Percentiles rank a stretch among this genome's conserved stretches.
Conservation (phyloP, 2,888 invertebrate species). For the Clivina fossor region DNA sequence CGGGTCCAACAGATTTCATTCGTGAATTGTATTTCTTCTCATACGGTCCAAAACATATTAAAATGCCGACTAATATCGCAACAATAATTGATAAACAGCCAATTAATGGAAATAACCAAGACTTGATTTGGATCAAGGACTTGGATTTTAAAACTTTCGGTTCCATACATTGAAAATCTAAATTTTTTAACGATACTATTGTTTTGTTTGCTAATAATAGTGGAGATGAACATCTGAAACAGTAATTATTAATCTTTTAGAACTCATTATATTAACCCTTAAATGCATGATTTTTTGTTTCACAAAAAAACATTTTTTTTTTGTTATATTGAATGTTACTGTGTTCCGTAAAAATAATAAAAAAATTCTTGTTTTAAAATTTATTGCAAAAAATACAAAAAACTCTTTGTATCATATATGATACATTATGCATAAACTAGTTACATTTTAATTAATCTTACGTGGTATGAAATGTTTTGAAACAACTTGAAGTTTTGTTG, state of each 20-base stretch:
- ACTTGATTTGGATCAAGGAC: background rate
- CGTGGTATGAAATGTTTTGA: too few species aligned
- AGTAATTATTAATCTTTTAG: background rate
- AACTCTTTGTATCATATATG: too few species aligned
- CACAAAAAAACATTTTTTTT: too few species aligned
- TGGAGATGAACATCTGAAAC: slow-evolving; percentile 49
- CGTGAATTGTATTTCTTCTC: slow-evolving; percentile 5
- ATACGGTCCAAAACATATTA: slow-evolving; percentile 28
- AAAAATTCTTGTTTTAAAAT: too few species aligned
- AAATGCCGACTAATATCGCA: slow-evolving; percentile 10
- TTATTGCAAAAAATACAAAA: too few species aligned
- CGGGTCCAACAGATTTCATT: slow-evolving; percentile 13
- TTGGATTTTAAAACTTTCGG: background rate
- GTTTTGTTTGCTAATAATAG: slow-evolving; percentile 40
- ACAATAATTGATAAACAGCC: slow-evolving; percentile 16
- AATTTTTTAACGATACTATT: background rate
- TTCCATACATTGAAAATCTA: slow-evolving; percentile 13
- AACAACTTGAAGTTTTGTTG: too few species aligned
- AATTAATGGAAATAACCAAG: slow-evolving; percentile 26
- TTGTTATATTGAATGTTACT: too few species aligned
- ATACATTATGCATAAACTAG: too few species aligned
- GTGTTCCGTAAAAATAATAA: too few species aligned
- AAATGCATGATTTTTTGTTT: too few species aligned
- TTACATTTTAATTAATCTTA: too few species aligned
- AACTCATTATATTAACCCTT: too few species aligned